These are phyloP conservation scores for Leucania comma DNA, from an alignment of 2,888 invertebrate species.

Conservation along the genomic window DNA sequence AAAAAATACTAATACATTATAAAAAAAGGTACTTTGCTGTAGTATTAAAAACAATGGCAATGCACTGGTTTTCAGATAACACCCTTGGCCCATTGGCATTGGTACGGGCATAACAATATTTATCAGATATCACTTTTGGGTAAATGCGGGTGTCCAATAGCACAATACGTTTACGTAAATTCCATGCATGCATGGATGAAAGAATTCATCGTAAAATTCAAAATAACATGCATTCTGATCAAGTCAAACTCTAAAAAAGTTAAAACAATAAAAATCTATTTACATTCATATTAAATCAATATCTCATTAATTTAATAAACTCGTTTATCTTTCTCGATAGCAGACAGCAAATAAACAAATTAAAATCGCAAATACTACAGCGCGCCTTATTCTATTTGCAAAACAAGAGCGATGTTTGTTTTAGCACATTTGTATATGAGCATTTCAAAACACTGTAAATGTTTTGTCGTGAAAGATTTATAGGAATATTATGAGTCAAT, in stretches of 20 bases:
- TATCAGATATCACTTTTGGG: neutral
- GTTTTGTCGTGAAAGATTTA: slow-evolving; percentile 48
- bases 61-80: slow-evolving; percentile 3
- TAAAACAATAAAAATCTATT: neutral
- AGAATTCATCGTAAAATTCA: neutral
- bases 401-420: slow-evolving; percentile 57
- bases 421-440: slow-evolving; percentile 43
- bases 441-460: slow-evolving; percentile 50
- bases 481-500: slow-evolving; percentile 40
- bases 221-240: no score
- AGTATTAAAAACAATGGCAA: neutral
- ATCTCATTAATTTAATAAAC: slow-evolving; percentile 2
- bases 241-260: neutral
- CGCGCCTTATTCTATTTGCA: slow-evolving; percentile 49
- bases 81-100: neutral
- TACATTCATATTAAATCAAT: neutral
- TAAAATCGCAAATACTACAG: slow-evolving; percentile 32
- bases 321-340: neutral
- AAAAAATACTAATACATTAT: no score
- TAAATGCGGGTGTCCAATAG: neutral
- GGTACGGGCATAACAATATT: neutral
- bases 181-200: no score
- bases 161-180: neutral
- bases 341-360: slow-evolving; percentile 18
- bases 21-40: neutral